These are phyloP conservation scores for Spermophilus dauricus DNA, from an alignment of 2,113 vertebrate genomes.

Conservation along the genomic window DNA sequence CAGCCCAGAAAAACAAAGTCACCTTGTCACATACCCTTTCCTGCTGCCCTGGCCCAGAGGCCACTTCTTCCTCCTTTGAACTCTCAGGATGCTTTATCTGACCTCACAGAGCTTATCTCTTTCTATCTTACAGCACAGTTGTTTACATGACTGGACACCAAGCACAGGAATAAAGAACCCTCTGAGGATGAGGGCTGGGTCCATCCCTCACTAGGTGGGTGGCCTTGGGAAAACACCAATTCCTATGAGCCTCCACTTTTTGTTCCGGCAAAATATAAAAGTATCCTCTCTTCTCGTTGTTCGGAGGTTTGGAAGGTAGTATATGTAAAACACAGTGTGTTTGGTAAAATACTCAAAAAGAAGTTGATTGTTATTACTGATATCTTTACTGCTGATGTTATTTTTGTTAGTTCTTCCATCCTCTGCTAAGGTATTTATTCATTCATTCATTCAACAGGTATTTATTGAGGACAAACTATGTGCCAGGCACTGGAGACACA, in stretches of 20 bases:
- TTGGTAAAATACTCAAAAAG: not conserved
- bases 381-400: not conserved
- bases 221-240: constrained; percentile 69
- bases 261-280: constrained; percentile 51
- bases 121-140: not conserved
- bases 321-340: not conserved
- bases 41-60: not conserved
- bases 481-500: not conserved
- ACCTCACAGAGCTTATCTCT: not conserved
- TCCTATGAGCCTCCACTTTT: constrained; percentile 1
- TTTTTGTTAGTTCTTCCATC: constrained; percentile 26
- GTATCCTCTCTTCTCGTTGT: not conserved
- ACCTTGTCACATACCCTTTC: constrained; percentile 6
- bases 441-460: not conserved
- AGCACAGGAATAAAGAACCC: not conserved
- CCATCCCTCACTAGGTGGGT: constrained; percentile 60
- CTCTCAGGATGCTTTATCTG: not conserved
- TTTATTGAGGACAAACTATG: not conserved
- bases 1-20: not conserved
- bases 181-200: constrained; percentile 46
- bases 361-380: not conserved
- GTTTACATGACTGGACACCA: constrained; percentile 10
- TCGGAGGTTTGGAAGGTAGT: constrained; percentile 19
- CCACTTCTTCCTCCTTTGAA: constrained; percentile 1
- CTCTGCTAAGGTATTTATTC: not conserved